Percentiles rank a stretch among this genome's conserved stretches.
Conservation (phyloP, 2,113 vertebrate genomes). For the Gambusia holbrooki region DNA sequence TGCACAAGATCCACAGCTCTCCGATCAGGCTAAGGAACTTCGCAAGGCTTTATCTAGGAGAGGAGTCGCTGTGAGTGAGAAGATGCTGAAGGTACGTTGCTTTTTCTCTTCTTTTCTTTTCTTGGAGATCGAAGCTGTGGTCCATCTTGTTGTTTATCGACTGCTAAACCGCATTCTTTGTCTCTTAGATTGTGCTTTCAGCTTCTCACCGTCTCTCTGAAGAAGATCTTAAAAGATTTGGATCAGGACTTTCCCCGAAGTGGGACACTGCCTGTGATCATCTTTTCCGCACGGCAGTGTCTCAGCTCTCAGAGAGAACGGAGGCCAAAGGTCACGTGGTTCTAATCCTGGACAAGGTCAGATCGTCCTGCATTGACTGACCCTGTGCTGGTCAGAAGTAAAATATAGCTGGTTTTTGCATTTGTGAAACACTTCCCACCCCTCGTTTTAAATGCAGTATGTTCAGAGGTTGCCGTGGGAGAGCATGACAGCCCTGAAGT, state of each 20-base stretch:
- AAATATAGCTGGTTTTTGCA: too few relatives aligned
- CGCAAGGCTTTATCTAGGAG: conserved; percentile 61
- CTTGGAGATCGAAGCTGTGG: too few relatives aligned
- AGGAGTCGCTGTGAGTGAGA: conserved; percentile 71
- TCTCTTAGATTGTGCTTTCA: conserved; percentile 79
- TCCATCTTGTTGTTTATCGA: neutral
- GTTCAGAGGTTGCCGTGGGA: conserved; percentile 95
- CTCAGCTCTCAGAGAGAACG: conserved; percentile 39
- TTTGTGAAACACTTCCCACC: neutral
- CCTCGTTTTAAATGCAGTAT: conserved; percentile 73
- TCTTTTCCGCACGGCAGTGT: conserved; percentile 75
- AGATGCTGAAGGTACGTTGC: conserved; percentile 82
- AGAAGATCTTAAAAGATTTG: conserved; percentile 76
- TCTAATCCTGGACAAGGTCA: conserved; percentile 90
- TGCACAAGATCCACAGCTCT: conserved; percentile 62
- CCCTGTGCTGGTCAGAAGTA: neutral
- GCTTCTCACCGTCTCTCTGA: conserved; percentile 75
- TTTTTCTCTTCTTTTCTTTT: neutral
- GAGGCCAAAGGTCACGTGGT: conserved; percentile 78
- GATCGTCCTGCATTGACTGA: neutral
- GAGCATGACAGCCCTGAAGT: conserved; percentile 81
- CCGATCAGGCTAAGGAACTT: conserved; percentile 68
- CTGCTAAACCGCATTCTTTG: neutral
- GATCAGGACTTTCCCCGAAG: conserved; percentile 70
- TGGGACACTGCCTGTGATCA: conserved; percentile 67